phyloP scores from a whole-genome alignment of 2,888 invertebrate species.

The Hypolimnas misippus region DNA sequence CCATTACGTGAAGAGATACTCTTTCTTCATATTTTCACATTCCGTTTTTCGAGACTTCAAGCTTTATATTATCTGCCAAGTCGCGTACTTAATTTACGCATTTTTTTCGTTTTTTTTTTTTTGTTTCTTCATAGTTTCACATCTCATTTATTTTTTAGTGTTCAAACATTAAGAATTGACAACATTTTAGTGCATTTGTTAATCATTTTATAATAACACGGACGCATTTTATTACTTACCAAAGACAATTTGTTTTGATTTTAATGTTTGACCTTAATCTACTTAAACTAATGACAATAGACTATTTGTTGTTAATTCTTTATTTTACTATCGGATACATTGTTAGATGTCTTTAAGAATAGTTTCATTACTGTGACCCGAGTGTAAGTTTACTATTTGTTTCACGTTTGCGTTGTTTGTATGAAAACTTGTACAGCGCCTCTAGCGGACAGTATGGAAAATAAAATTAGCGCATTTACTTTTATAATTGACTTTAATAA shows the following conservation, averaged over 20 bases:
- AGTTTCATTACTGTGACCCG: background rate
- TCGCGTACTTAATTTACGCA: conserved; percentile 52
- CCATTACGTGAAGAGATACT: conserved; percentile 11
- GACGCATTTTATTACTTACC: conserved; percentile 12
- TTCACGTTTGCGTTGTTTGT: background rate
- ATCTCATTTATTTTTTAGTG: background rate
- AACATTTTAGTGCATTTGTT: conserved; percentile 10
- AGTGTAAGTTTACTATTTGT: background rate
- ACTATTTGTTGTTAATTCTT: conserved; percentile 13
- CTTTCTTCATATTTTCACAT: conserved; percentile 51
- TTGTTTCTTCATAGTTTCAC: too few relatives aligned
- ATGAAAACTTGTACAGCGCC: background rate
- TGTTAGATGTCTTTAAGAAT: background rate
- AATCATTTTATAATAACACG: conserved; percentile 4
- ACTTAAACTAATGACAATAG: conserved; percentile 8
- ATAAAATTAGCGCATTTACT: too few relatives aligned
- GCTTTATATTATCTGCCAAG: conserved; percentile 27
- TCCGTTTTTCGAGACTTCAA: conserved; percentile 53
- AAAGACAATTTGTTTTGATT: conserved; percentile 10
- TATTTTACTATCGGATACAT: conserved; percentile 1
- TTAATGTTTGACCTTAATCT: background rate
- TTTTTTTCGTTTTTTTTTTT: conserved; percentile 19
- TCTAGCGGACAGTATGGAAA: background rate
- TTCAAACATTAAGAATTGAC: conserved; percentile 23
- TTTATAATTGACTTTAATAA: too few relatives aligned